Base-by-base conservation (phyloP, 2,113 vertebrate species). In the Siniperca chuatsi region DNA sequence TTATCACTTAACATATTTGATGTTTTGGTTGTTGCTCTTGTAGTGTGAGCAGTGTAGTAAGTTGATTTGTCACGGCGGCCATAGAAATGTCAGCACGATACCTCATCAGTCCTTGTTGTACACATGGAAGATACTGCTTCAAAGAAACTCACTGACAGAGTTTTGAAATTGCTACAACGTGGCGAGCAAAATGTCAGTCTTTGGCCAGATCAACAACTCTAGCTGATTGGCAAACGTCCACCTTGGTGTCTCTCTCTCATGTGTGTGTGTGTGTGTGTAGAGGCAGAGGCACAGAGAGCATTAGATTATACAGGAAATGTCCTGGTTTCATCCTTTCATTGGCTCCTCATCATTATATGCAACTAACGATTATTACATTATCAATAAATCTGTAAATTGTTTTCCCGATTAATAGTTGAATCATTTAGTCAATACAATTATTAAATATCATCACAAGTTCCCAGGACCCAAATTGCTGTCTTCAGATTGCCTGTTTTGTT, bases 11-110 rank as follows among this genome's bases (percentile, higher is more conserved):
- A 70, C 65, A 60, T 84, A 78, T 86, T 84, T 86, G 85, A 89
- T 90, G 78, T 81, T 81, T 54, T 52, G 37, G 73, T 64, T 44
- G 87, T 67, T 70, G 84, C 73, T 75, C 68, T 68, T 55, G 60
- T 57, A 62, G 72, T 40, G 40, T 8, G 80, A 74, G 65, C 87
- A 3, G 65, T 23, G n/a, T 16, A 78, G 48, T 48, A 50, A 65
- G 48, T 46, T 60, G 25, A 80, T 84, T 90, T 89, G 69, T 86
- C 87, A 69, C 64, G 2, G 25, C 6, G 67, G 57, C 29, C 76
- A 70, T 81, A 77, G 66, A 93, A 91, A 92, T 90, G 89, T 89
- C 91, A 93, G 84, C 67, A 0, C 76, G 81, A 61, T 3, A 48
- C 87, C 71, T 90, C 79, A 81, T 90, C 87, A 55, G 75, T 74